Base-by-base conservation (phyloP, 2,113 vertebrate genomes). In the Psammodynastes pulverulentus region DNA sequence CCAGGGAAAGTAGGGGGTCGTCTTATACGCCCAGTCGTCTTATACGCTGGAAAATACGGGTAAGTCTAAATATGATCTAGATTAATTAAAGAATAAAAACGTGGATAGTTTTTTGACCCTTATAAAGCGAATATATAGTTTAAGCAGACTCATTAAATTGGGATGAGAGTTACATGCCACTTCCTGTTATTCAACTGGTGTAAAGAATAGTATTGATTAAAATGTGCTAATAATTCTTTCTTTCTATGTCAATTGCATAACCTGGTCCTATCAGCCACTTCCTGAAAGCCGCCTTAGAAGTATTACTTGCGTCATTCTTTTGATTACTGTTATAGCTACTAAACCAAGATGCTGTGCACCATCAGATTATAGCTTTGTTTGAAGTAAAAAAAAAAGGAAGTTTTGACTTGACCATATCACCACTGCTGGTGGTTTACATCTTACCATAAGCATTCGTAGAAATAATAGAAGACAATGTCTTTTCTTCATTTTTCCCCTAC, bases 161-260 rank as follows among this genome's bases (percentile, higher is more conserved):
- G 91, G 95, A 95, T 92, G 92, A 94, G 95, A 96, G 95, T 96
- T 96, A 97, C 95, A 95, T 92, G 94, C 51, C 94, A 88, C 94
- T 97, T 96, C 96, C 95, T 96, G 96, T 95, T 90, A 94, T 93
- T 96, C 51, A 94, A 94, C 53, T 94, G 92, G 93, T 96, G 94
- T 94, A 95, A 93, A 96, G 95, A 94, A 54, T 94, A 95, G 94
- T 93, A 95, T 94, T 96, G 96, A 96, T 96, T 94, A 96, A 96
- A 95, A 96, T 96, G 95, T 96, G 96, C 94, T 95, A 96, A 96
- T 95, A 95, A 94, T 94, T 34, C 84, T 94, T 93, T 34, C 62
- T 26, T 90, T 84, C 72, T n/a, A 24, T 12, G 92, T 89, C 92
- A 89, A 90, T 95, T 91, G 94, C 94, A 97, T 79, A 86, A 93